Base-by-base conservation (phyloP, 2,888 invertebrate species). In the Limnephilus auricula region DNA sequence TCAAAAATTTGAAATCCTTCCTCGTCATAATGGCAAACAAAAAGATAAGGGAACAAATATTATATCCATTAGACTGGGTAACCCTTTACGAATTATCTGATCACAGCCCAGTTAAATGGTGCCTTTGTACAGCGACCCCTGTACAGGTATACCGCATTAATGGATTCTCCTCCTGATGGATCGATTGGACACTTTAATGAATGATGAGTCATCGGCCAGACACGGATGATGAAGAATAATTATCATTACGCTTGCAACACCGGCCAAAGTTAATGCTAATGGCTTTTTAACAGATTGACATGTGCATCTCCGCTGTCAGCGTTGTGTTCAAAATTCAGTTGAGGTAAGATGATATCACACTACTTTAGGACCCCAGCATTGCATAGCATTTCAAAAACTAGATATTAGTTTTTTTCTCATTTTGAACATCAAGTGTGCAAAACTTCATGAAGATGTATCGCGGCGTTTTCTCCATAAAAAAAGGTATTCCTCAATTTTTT, bases 131-230 rank as follows among this genome's bases (percentile, higher is more conserved):
- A 9, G 18, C 34, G 34, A 34, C 32, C 82, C 82, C 25, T 34
- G 32, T 32, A 82, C 25, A 34, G 34, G 34, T 82, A 65, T 25
- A 25, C 65, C 5, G 25, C 65, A 13, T 34, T 82, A 82, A 82
- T 40, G 85, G 85, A 65, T 82, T 40, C 45, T n/a, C 40, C 65
- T 45, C 45, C 79, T 92, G 92, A 92, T 92, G 90, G 92, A 92
- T 92, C 91, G 92, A 91, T 91, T 79, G 45, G 91, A 90, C 92
- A 86, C 45, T 82, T 40, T 92, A 92, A 92, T 92, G 92, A 92
- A 91, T 90, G 92, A 88, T 88, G 92, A 91, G 90, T 92, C 90
- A 89, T 85, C 87, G 31, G 86, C 80, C 89, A 89, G 79, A 83
- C 85, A 89, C 12, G 40, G 25, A 31, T 92, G 91, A 89, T 85